These are phyloP conservation scores for Phyllotis vaccarum DNA, from an alignment of 2,797 vertebrate species.

Conservation along the genomic window DNA sequence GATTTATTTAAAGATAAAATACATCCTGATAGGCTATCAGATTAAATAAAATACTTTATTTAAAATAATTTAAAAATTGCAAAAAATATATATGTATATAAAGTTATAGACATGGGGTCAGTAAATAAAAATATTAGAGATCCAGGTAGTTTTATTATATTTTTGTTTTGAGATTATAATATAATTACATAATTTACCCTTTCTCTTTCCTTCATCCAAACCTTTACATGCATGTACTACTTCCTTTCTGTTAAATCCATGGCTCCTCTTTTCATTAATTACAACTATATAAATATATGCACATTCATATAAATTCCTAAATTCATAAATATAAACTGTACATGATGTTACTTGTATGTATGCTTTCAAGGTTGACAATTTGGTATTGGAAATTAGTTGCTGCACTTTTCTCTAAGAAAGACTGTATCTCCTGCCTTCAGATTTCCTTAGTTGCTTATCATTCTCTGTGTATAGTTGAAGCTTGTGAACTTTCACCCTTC, in stretches of 20 bases:
- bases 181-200: background rate
- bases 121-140: background rate
- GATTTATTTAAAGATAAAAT: background rate
- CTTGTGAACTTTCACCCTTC: background rate
- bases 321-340: background rate
- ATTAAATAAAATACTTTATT: background rate
- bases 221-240: too few species aligned
- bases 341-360: background rate
- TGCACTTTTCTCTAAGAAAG: background rate
- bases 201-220: background rate
- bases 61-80: background rate
- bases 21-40: background rate
- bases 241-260: background rate
- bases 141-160: background rate
- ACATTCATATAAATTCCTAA: background rate
- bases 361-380: background rate
- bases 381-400: background rate
- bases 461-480: background rate
- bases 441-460: background rate
- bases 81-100: background rate
- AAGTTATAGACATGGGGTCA: background rate
- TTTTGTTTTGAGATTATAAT: background rate
- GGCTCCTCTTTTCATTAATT: background rate
- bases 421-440: background rate
- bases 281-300: background rate